Evolutionary conservation across 2,113 vertebrate species (phyloP).

Genomic region (Tenrec ecaudatus): DNA sequence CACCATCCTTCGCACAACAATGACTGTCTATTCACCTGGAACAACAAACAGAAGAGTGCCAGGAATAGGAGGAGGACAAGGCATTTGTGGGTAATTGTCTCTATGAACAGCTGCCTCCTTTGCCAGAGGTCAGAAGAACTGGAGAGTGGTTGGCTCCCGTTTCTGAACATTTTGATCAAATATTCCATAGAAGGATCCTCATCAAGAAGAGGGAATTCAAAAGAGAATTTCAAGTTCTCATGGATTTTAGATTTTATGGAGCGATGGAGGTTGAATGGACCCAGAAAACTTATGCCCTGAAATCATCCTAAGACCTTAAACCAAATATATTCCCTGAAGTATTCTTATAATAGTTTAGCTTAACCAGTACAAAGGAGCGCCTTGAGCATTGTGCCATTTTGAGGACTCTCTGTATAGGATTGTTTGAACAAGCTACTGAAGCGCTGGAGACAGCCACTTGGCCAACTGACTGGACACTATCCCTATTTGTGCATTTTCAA

Average conservation of each 20-base stretch:
- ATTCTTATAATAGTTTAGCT: background rate
- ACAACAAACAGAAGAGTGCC: background rate
- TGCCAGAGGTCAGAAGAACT: background rate
- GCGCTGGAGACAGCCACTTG: too few relatives aligned
- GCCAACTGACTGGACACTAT: too few relatives aligned
- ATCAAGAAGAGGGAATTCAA: background rate
- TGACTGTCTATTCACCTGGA: background rate
- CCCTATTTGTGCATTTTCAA: too few relatives aligned
- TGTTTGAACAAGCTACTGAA: too few relatives aligned
- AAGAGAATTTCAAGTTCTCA: background rate
- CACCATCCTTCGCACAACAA: background rate
- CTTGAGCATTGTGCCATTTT: background rate
- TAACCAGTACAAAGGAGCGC: background rate
- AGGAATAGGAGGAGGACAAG: background rate
- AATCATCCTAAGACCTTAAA: background rate
- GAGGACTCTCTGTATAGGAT: background rate
- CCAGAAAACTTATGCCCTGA: background rate
- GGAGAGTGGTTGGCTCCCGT: background rate
- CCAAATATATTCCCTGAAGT: background rate
- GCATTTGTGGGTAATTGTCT: background rate
- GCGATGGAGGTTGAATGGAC: background rate
- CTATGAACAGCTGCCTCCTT: too few relatives aligned
- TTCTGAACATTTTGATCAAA: background rate
- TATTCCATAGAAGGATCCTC: background rate
- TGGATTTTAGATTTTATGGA: background rate